Evolutionary conservation across 64 coral and sea anemone species (phyloP).

Genomic region (Montipora sp.): DNA sequence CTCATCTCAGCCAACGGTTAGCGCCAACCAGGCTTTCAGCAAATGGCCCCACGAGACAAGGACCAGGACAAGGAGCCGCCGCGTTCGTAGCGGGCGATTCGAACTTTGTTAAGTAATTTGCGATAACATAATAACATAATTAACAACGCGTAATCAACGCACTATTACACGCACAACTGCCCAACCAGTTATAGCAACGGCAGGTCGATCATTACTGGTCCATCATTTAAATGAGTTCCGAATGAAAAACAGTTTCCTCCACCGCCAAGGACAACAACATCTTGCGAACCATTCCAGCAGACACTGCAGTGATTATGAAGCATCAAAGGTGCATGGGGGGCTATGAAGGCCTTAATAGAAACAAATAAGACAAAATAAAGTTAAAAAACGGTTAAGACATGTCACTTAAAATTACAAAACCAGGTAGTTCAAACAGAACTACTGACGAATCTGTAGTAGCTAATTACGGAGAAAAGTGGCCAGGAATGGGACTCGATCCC

Average conservation of each 20-base stretch:
- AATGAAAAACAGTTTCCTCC: slow-evolving; percentile 97
- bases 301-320: slow-evolving; percentile 93
- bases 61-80: too few species aligned
- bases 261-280: slow-evolving; percentile 83
- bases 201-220: slow-evolving; percentile 51
- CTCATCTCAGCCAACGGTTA: too few species aligned
- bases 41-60: too few species aligned
- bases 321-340: slow-evolving; percentile 56
- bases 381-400: neutral
- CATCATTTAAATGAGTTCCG: slow-evolving; percentile 82
- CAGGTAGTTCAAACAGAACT: too few species aligned
- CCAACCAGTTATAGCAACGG: neutral
- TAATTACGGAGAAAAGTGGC: too few species aligned
- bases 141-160: neutral
- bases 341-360: slow-evolving; percentile 22
- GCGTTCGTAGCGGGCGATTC: too few species aligned
- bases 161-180: neutral
- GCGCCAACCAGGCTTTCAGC: too few species aligned
- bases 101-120: too few species aligned
- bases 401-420: neutral
- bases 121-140: too few species aligned
- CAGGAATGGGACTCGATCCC: too few species aligned
- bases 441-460: too few species aligned
- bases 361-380: slow-evolving; percentile 1
- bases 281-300: slow-evolving; percentile 42